Percentiles rank a stretch among this genome's conserved stretches.
These are phyloP conservation scores for Chloroclystis v-ata DNA, from an alignment of 2,888 invertebrate genomes.

Conservation along the genomic window DNA sequence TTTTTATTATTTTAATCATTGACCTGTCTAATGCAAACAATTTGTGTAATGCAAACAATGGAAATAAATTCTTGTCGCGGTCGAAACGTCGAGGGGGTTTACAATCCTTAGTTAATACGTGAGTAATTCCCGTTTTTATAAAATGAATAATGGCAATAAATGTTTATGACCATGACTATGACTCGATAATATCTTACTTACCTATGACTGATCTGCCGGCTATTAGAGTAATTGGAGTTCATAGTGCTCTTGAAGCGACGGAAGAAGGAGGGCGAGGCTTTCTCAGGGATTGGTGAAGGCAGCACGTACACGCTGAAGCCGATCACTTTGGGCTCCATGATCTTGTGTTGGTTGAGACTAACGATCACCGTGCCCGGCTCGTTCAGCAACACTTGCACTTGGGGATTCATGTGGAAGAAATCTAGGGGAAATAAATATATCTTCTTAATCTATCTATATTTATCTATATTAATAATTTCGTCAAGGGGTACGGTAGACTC, in stretches of 20 bases:
- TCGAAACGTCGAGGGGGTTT: too few species aligned
- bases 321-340: conserved; percentile 95
- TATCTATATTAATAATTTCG: too few species aligned
- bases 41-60: too few species aligned
- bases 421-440: conserved; percentile 65
- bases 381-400: conserved; percentile 86
- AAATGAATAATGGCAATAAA: too few species aligned
- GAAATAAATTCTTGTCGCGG: too few species aligned
- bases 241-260: conserved; percentile 91
- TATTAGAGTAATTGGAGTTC: conserved; percentile 95
- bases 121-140: too few species aligned
- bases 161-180: too few species aligned
- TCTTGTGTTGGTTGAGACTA: conserved; percentile 92
- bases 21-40: too few species aligned
- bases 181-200: conserved; percentile 21
- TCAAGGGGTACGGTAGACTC: too few species aligned
- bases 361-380: conserved; percentile 84
- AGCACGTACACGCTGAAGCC: conserved; percentile 92
- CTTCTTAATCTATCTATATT: neutral
- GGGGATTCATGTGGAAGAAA: conserved; percentile 95
- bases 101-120: too few species aligned
- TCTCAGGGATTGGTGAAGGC: conserved; percentile 83
- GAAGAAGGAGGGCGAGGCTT: conserved; percentile 87
- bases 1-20: too few species aligned
- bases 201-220: conserved; percentile 86